Evolutionary conservation across 2,113 vertebrate genomes (phyloP).

Genomic region (Heterotilapia buettikoferi): DNA sequence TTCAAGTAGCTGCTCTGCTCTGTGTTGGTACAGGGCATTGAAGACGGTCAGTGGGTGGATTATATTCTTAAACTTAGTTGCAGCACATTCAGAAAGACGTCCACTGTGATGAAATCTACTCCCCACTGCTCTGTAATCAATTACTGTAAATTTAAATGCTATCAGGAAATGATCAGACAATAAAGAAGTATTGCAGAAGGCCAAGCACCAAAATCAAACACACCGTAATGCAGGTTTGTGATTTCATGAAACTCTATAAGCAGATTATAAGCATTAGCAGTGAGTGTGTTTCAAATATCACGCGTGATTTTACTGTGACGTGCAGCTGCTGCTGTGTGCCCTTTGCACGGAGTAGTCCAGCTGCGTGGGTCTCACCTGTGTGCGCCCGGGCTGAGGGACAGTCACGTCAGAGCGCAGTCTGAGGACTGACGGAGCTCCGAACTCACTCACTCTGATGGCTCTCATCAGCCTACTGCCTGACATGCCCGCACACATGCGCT

Average conservation of each 20-base stretch:
- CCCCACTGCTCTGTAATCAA: not conserved
- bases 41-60: not conserved
- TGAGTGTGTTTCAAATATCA: not conserved
- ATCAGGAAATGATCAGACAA: not conserved
- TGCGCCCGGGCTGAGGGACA: constrained; percentile 74
- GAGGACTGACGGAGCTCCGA: constrained; percentile 85
- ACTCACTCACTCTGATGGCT: constrained; percentile 83
- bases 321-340: not conserved
- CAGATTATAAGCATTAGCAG: not conserved
- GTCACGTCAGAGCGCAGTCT: constrained; percentile 69
- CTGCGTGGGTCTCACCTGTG: constrained; percentile 71
- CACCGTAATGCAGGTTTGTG: not conserved
- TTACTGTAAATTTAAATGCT: not conserved
- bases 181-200: not conserved
- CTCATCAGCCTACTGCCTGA: constrained; percentile 79
- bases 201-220: not conserved
- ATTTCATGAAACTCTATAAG: not conserved
- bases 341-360: not conserved
- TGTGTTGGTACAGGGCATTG: not conserved
- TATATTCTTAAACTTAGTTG: not conserved
- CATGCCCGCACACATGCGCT: constrained; percentile 51
- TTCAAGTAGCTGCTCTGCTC: not conserved
- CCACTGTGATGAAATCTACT: not conserved
- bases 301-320: not conserved
- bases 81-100: not conserved